Base-by-base conservation (phyloP, 2,888 invertebrate genomes). In the Tinea semifulvella region DNA sequence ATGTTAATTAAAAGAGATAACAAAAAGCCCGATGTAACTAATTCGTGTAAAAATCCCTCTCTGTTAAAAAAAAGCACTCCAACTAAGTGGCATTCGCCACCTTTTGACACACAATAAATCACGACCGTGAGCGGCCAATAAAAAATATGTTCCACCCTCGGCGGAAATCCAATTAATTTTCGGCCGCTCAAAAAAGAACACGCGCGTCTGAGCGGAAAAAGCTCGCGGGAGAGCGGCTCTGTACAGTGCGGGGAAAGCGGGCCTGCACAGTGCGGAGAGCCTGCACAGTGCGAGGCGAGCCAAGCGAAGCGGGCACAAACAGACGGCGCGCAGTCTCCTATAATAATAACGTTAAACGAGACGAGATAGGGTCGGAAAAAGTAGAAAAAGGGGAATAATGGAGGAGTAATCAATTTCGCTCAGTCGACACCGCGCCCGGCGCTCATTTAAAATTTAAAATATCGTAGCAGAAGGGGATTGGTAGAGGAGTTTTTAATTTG, bases 121-220 rank as follows among this genome's bases (percentile, higher is more conserved):
- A 79, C 68, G 67, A 67, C 68, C 65, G 68, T 68, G 75, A 75
- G 72, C 73, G 75, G 72, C 74, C 72, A 76, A 77, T 77, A 79
- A 77, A 79, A 77, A 77, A 79, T 77, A 75, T 77, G 77, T 76
- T 77, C 69, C 73, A 75, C 77, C 79, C 79, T 75, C 79, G 68
- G 72, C 71, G 76, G 75, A 79, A 77, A 79, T 77, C 77, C 79
- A 80, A 80, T 80, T 80, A 80, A 80, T 79, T 80, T 79, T 76
- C 75, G 75, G 68, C 66, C 65, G 69, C 68, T 68, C 73, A 76
- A 79, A 68, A 77, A 79, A 71, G 71, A 72, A 65, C 69, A 65
- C 61, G 68, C 65, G 57, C 70, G 63, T 63, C 69, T 68, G 65
- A 71, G 69, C 69, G 72, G 70, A 67, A 70, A 75, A 75, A 74